A percentile compares a stretch with the other conserved stretches of the same genome.
phyloP scores from a whole-genome alignment of 1,140 invertebrate species.

The Planococcus citri region DNA sequence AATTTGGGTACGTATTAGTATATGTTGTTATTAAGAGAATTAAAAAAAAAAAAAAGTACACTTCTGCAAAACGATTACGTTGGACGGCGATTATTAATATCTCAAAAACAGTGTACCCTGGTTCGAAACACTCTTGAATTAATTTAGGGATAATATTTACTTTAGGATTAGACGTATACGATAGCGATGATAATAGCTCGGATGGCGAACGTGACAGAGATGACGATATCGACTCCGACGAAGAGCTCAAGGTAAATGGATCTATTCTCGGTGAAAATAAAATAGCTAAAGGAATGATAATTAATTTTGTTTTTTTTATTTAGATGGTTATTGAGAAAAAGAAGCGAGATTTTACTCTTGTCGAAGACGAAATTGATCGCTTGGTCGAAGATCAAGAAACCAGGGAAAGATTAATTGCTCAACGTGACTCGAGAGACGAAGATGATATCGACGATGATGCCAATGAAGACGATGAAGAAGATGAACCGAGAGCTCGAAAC shows the following conservation, averaged over 20 bases:
- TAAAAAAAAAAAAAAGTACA: not conserved
- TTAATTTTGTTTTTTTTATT: not conserved
- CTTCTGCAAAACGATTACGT: not conserved
- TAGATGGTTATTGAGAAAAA: not conserved
- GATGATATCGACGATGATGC: not conserved
- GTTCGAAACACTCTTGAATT: not conserved
- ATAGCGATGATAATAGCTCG: not conserved
- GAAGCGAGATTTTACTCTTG: not conserved
- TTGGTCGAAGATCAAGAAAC: not conserved
- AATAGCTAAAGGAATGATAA: not conserved
- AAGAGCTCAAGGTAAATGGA: not conserved
- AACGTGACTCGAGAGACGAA: not conserved
- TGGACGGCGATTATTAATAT: not conserved
- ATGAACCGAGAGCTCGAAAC: not conserved
- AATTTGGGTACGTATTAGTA: not conserved
- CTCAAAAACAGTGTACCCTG: no score
- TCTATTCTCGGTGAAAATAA: no score
- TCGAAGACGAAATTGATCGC: not conserved
- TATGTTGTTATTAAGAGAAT: not conserved
- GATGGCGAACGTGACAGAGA: not conserved
- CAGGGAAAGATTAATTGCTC: not conserved
- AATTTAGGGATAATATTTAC: conserved; percentile 1
- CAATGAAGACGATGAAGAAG: not conserved
- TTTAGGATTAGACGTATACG: not conserved
- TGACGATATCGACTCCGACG: not conserved